Conservation (phyloP, 2,113 vertebrate genomes). For the Cyanoliseus patagonus region DNA sequence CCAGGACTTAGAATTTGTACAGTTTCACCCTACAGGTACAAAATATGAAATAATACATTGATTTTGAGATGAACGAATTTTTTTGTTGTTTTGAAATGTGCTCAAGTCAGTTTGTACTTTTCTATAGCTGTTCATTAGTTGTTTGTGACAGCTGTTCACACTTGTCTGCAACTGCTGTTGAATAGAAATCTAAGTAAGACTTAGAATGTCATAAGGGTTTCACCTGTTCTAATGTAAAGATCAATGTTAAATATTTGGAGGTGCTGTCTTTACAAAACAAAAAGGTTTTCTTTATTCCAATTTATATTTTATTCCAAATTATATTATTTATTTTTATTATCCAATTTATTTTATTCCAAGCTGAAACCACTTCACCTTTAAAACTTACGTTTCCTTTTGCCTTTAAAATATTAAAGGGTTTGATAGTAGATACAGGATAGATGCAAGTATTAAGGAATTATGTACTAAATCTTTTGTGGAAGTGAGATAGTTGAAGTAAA, state of each 20-base stretch:
- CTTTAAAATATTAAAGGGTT: neutral
- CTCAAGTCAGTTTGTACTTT: neutral
- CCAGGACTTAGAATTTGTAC: constrained; percentile 97
- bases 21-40: constrained; percentile 98
- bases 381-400: neutral
- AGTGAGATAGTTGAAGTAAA: neutral
- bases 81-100: neutral
- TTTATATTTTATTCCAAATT: neutral
- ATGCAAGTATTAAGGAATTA: neutral
- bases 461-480: neutral
- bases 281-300: neutral
- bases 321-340: neutral
- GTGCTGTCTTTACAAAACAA: neutral
- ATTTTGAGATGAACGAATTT: neutral
- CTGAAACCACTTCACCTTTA: neutral
- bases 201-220: neutral
- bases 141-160: neutral
- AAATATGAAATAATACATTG: neutral
- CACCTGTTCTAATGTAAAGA: neutral
- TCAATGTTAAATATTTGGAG: neutral
- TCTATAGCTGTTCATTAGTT: neutral
- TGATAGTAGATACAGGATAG: neutral
- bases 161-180: neutral
- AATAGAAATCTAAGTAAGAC: neutral
- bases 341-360: neutral